phyloP scores from a whole-genome alignment of 2,113 vertebrate species.

The Meriones unguiculatus region DNA sequence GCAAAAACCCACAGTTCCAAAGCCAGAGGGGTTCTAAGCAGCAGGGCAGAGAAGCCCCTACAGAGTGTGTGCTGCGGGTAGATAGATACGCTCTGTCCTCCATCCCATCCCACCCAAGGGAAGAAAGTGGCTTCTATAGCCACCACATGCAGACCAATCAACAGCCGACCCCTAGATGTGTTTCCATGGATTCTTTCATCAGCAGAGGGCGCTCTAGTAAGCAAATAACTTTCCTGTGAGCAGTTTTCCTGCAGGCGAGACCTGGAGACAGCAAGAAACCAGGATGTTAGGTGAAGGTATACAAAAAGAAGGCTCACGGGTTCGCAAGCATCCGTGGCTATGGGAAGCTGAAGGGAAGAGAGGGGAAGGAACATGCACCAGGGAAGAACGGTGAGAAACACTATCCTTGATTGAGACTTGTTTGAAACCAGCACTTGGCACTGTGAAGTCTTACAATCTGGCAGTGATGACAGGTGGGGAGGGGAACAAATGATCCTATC shows the following conservation, averaged over 20 bases:
- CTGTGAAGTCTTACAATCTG: background rate
- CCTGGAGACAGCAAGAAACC: background rate
- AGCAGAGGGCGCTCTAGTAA: conserved; percentile 82
- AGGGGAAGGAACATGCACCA: too few species aligned
- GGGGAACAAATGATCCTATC: background rate
- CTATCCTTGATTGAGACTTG: fast-evolving
- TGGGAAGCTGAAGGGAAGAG: fast-evolving
- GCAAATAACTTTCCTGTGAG: conserved; percentile 51
- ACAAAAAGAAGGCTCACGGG: background rate
- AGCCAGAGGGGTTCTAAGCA: background rate
- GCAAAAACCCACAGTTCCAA: background rate
- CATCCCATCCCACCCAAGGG: background rate
- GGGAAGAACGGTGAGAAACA: background rate
- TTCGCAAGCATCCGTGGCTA: background rate
- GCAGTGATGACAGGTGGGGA: background rate
- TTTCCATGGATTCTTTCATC: background rate
- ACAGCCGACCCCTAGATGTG: background rate
- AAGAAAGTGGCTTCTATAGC: background rate
- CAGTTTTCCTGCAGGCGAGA: background rate
- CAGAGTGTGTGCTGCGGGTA: fast-evolving
- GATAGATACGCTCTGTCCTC: background rate
- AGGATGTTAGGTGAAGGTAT: background rate
- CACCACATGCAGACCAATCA: background rate
- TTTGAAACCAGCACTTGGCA: background rate
- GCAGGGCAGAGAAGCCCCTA: fast-evolving